Evolutionary conservation across 2,797 vertebrate genomes (phyloP), one percentile per base, ranked within the genome.

Genomic region (Notamacropus eugenii): DNA sequence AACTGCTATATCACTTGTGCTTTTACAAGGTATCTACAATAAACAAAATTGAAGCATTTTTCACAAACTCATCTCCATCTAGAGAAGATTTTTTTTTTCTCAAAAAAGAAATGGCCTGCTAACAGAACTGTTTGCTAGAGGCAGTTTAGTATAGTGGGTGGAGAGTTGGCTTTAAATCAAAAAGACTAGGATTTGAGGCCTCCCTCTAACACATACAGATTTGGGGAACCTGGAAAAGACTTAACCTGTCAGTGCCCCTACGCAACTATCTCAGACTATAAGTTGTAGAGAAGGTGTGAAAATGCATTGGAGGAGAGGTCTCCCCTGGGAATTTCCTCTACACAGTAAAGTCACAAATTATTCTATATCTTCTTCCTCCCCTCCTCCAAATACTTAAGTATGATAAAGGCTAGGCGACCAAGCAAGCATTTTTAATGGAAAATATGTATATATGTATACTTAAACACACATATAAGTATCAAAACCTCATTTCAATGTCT

Each of bases 41-140:
- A 95, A 98, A 97, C 95, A 97, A 98, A 98, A 98, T 98, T 98
- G 97, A 98, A 97, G 96, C 93, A 98, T 98, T 98, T 98, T 98
- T 98, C 97, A 82, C 98, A 98, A 92, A 97, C 91, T 98, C 98
- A 98, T 97, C 97, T 96, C 96, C 95, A 98, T 96, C 97, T 98
- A 96, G 96, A 82, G 0, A 57, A 94, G 92, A 96, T 95, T 90
- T 95, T 74, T 59, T 52, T 34, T 95, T 97, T 96, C 55, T 56
- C 94, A 93, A 97, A 92, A 94, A 55, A 95, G 19, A 54, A 90
- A 93, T 95, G 97, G 92, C 0, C 29, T 95, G 96, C 90, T 94
- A 56, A 93, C 40, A 95, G 96, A 97, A 93, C 91, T 96, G 97
- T 97, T 97, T 97, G 59, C 97, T 94, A 56, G 90, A 92, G 96